Conservation (phyloP, 2,888 invertebrate genomes). For the Caenorhabditis sp. region DNA sequence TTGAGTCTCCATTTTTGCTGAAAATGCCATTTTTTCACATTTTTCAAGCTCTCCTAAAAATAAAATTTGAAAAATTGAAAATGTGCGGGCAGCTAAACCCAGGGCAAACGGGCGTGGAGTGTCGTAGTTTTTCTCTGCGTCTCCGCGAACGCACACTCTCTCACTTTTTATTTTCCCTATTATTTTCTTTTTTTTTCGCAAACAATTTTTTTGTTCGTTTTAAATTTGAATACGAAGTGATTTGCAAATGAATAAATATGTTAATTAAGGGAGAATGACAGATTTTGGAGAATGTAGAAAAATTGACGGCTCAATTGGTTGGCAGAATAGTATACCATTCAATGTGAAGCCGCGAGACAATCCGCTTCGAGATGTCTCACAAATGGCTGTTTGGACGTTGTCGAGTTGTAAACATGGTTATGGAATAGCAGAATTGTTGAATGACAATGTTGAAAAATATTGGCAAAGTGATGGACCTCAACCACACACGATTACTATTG, state of each 20-base stretch:
- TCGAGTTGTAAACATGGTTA: constrained; percentile 98
- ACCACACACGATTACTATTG: constrained; percentile 93
- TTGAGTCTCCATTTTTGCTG: constrained; percentile 4
- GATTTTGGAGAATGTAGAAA: constrained; percentile 7
- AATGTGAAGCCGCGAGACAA: constrained; percentile 55
- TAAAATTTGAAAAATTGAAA: background rate
- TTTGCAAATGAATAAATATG: background rate
- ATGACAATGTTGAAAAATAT: constrained; percentile 94
- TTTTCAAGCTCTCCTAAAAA: background rate
- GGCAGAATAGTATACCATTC: constrained; percentile 38
- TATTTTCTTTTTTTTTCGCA: background rate
- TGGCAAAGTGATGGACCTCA: constrained; percentile 99
- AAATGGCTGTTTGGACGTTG: constrained; percentile 94
- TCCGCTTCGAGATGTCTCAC: constrained; percentile 83
- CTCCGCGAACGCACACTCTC: background rate
- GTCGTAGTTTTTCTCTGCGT: background rate
- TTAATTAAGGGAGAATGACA: background rate
- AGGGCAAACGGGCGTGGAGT: background rate
- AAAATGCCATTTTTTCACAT: background rate
- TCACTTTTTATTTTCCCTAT: background rate
- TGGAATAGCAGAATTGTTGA: constrained; percentile 93
- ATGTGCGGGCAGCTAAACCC: background rate
- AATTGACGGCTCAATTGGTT: constrained; percentile 37
- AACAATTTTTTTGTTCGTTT: background rate
- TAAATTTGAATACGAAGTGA: constrained; percentile 5